A percentile compares a stretch with the other conserved stretches of the same genome.
These are phyloP conservation scores for Marcusenius ussheri DNA, from an alignment of 2,113 vertebrate species.

Conservation along the genomic window DNA sequence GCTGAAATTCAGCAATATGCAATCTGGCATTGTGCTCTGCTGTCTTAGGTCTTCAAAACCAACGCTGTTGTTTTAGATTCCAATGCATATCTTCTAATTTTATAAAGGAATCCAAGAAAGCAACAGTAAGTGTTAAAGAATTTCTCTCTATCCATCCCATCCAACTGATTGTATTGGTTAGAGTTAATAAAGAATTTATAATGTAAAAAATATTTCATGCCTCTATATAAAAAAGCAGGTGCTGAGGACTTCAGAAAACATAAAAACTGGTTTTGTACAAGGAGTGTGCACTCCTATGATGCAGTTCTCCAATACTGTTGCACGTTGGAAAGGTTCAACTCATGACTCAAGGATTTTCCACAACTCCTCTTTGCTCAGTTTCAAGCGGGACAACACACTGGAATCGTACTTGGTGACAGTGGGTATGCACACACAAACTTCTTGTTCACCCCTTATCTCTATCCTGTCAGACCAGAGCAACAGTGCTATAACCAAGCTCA, in stretches of 20 bases:
- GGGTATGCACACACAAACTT: not conserved
- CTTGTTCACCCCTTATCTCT: conserved; percentile 18
- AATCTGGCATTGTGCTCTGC: not conserved
- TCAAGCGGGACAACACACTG: not conserved
- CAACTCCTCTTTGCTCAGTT: not conserved
- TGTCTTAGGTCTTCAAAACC: not conserved
- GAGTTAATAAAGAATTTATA: not conserved
- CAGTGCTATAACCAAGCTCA: conserved; percentile 11
- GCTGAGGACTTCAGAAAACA: not conserved
- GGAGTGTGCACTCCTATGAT: not conserved
- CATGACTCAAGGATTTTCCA: not conserved
- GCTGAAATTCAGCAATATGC: not conserved
- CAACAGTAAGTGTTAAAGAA: not conserved
- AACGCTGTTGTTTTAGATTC: not conserved
- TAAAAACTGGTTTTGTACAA: not conserved
- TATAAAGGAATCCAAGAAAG: not conserved
- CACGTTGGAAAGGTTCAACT: conserved; percentile 2
- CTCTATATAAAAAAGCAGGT: not conserved
- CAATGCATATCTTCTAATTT: not conserved
- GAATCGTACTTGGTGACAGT: too few relatives aligned
- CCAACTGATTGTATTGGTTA: not conserved
- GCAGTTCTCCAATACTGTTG: conserved; percentile 12
- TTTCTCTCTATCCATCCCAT: not conserved
- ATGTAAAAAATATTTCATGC: not conserved
- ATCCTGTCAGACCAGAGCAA: conserved; percentile 13